Evolutionary conservation across 2,797 vertebrate genomes (phyloP), one percentile per base, ranked within the genome.

Genomic region (Coregonus sp.): DNA sequence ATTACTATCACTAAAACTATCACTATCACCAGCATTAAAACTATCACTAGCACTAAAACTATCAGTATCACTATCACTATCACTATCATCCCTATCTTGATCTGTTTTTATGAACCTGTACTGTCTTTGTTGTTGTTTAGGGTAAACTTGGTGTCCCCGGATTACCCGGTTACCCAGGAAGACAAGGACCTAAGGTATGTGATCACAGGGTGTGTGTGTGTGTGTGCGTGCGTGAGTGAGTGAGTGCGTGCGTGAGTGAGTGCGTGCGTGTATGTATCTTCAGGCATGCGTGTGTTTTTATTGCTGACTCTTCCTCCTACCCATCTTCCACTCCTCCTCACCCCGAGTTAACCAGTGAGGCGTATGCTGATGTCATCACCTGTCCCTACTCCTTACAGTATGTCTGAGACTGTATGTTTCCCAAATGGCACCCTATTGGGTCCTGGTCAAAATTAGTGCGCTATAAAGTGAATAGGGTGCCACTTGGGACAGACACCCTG

Each of bases 131-230:
- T 87, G 80, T 79, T 65, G 75, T 92, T 73, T 87, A 99, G 98
- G 98, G 98, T 65, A 99, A 99, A 90, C 97, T 99, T 80, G 98
- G 98, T 29, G 97, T 99, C 37, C 98, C 98, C 18, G 98, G 98
- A 86, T 93, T 99, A 84, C 97, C 98, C 75, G 98, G 98, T 4
- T 99, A 99, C 81, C 98, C 97, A 85, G 98, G 98, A 91, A 95
- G 97, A 94, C 98, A 98, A 94, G 98, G 98, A 78, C 91, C 96
- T 73, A 99, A 99, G 96, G 98, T 98, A 89, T 47, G 88, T 73
- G 56, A 73, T 47, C 20, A 66, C 14, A 29, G 80, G 40, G 40
- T 11, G 40, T 47, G 40, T 11, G 9, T 47, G 37, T 2, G 37
- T 7, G 37, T 40, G 37, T 37, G 5, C 1, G 37, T 37, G 37